Evolutionary conservation across 1,140 invertebrate genomes (phyloP).

Genomic region (Mycetomoellerius zeteki): DNA sequence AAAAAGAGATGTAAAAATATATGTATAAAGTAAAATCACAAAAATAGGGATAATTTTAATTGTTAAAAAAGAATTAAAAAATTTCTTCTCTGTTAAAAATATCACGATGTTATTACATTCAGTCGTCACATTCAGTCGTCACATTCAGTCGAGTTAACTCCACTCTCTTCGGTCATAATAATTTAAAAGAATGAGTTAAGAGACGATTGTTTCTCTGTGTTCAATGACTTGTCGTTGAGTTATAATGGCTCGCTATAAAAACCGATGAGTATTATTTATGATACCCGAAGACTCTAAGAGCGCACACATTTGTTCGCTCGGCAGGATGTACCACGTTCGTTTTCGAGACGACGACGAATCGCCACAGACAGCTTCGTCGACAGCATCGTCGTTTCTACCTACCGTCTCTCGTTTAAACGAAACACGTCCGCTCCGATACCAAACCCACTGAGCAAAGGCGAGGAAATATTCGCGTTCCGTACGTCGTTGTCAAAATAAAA

Average conservation of each 20-base stretch:
- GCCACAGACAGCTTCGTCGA: conserved; percentile 33
- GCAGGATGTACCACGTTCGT: conserved; percentile 29
- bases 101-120: neutral
- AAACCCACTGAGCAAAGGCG: conserved; percentile 43
- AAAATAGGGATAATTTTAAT: neutral
- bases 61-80: neutral
- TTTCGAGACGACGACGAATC: conserved; percentile 55
- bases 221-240: conserved; percentile 25
- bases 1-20: neutral
- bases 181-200: conserved; percentile 17
- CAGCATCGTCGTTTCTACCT: conserved; percentile 30
- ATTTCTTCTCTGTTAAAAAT: neutral
- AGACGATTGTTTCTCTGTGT: conserved; percentile 7
- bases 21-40: neutral
- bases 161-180: neutral
- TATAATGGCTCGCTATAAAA: conserved; percentile 45
- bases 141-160: neutral
- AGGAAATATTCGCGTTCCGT: conserved; percentile 51
- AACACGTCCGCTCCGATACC: conserved; percentile 40
- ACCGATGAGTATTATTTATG: conserved; percentile 34
- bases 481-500: conserved; percentile 34
- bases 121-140: neutral
- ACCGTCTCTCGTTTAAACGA: conserved; percentile 45
- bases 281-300: conserved; percentile 25
- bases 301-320: neutral